phyloP scores from a whole-genome alignment of 2,888 invertebrate genomes.

The Drosophila greeni region DNA sequence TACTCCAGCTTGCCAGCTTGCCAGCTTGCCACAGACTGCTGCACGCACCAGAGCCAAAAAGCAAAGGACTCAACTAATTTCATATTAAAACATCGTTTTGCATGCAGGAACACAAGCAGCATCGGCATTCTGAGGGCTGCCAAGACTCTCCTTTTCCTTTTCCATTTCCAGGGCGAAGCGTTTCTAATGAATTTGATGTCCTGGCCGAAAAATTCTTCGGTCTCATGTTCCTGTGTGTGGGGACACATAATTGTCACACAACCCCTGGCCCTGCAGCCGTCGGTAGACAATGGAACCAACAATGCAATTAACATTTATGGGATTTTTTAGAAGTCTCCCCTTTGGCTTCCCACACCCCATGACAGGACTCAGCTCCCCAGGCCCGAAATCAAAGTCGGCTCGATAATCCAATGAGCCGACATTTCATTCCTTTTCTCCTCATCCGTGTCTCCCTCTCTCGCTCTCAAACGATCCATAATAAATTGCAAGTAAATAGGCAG shows the following conservation, averaged over 20 bases:
- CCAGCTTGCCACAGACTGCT: slow-evolving; percentile 3
- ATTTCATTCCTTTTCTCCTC: slow-evolving; percentile 53
- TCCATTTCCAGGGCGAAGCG: slow-evolving; percentile 55
- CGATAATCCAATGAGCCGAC: slow-evolving; percentile 68
- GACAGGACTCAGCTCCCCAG: slow-evolving; percentile 16
- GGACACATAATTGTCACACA: slow-evolving; percentile 69
- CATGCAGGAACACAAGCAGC: slow-evolving; percentile 65
- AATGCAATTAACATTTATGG: slow-evolving; percentile 73
- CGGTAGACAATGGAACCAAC: slow-evolving; percentile 40
- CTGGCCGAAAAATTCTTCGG: slow-evolving; percentile 62
- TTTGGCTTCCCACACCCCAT: background rate
- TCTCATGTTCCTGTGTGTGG: slow-evolving; percentile 45
- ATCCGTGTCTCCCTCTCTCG: background rate
- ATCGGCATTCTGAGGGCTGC: slow-evolving; percentile 30
- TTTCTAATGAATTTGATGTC: slow-evolving; percentile 71
- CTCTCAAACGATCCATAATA: slow-evolving; percentile 53
- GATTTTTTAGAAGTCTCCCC: slow-evolving; percentile 45
- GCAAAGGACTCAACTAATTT: slow-evolving; percentile 74
- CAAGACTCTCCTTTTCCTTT: slow-evolving; percentile 44
- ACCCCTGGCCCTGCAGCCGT: slow-evolving; percentile 62
- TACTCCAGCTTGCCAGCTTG: slow-evolving; percentile 21
- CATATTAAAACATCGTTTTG: slow-evolving; percentile 76
- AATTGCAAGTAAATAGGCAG: slow-evolving; percentile 62
- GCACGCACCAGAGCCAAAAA: slow-evolving; percentile 67
- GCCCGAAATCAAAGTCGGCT: slow-evolving; percentile 61